A percentile compares a stretch with the other conserved stretches of the same genome.
Conservation (phyloP, 2,888 invertebrate species). For the Lasioglossum calceatum region DNA sequence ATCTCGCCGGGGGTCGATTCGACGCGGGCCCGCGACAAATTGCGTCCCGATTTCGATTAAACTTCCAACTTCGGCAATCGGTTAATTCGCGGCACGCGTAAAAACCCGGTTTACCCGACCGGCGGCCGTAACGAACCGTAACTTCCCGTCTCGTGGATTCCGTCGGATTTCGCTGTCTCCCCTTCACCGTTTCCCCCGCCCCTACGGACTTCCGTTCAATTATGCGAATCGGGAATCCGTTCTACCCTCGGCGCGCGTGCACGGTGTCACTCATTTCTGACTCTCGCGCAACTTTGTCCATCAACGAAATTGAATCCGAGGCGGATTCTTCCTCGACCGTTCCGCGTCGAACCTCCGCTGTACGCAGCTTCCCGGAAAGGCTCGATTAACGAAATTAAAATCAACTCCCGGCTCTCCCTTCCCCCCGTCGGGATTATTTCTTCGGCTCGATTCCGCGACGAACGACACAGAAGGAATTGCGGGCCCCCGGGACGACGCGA, state of each 20-base stretch:
- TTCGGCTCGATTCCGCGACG: not conserved
- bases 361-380: not conserved
- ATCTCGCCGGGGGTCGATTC: conserved; percentile 12
- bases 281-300: conserved; percentile 52
- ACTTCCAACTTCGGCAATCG: conserved; percentile 7
- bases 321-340: conserved; percentile 16
- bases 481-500: not conserved
- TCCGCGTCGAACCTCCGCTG: not conserved
- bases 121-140: conserved; percentile 33
- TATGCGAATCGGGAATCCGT: conserved; percentile 44
- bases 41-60: conserved; percentile 12
- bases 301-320: conserved; percentile 51
- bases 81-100: conserved; percentile 26
- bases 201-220: conserved; percentile 41
- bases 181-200: not conserved
- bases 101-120: conserved; percentile 30
- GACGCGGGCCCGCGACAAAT: conserved; percentile 6
- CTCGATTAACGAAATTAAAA: conserved; percentile 18
- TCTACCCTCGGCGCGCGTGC: not conserved
- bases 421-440: not conserved
- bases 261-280: conserved; percentile 42
- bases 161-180: not conserved
- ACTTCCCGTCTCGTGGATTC: conserved; percentile 5
- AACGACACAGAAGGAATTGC: not conserved
- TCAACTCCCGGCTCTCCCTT: not conserved